Conservation (phyloP, 2,888 invertebrate genomes). For the Lissocephala sabroskyi region DNA sequence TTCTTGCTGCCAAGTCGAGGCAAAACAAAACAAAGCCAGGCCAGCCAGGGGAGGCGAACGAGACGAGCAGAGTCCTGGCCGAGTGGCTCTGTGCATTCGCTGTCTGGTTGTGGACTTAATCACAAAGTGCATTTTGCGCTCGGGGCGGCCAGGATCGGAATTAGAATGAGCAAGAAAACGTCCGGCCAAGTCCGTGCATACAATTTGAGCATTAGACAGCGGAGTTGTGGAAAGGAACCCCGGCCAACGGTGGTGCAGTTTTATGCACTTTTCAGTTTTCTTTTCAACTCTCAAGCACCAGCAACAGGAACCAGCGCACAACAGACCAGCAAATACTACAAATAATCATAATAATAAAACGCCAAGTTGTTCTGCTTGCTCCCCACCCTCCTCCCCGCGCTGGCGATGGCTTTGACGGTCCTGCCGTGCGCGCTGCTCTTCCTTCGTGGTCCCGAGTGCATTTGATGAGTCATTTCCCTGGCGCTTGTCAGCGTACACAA, state of each 20-base stretch:
- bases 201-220: conserved; percentile 51
- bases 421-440: background rate
- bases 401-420: too few relatives aligned
- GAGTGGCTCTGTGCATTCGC: background rate
- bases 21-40: too few relatives aligned
- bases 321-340: conserved; percentile 57
- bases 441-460: conserved; percentile 6
- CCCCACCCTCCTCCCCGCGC: background rate
- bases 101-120: conserved; percentile 30
- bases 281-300: conserved; percentile 31
- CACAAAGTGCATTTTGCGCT: conserved; percentile 62
- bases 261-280: conserved; percentile 60
- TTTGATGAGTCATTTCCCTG: conserved; percentile 58
- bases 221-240: background rate
- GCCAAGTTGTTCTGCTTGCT: conserved; percentile 50
- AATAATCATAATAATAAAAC: conserved; percentile 65
- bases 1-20: conserved; percentile 5
- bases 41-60: background rate
- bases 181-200: conserved; percentile 59
- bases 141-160: conserved; percentile 60
- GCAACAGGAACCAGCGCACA: conserved; percentile 25
- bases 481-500: conserved; percentile 16
- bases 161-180: conserved; percentile 34
- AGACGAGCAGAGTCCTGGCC: background rate
- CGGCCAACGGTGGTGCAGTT: conserved; percentile 37